These are phyloP conservation scores for Melanostigma gelatinosum DNA, from an alignment of 2,113 vertebrate species.

Conservation along the genomic window DNA sequence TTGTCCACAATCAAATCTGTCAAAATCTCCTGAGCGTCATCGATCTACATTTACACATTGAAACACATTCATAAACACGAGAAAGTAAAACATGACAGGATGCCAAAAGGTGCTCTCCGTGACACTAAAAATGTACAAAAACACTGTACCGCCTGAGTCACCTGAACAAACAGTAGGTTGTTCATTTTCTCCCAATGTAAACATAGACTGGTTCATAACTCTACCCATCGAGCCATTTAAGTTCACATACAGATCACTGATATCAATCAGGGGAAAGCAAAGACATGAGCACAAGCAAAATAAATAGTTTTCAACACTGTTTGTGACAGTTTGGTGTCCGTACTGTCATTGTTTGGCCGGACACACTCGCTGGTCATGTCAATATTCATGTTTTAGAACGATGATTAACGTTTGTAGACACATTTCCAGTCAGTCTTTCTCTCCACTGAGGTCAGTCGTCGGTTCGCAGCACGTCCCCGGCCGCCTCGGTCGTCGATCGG, in stretches of 20 bases:
- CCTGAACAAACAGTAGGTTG: conserved; percentile 33
- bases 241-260: conserved; percentile 50
- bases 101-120: conserved; percentile 27
- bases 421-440: conserved; percentile 45
- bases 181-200: conserved; percentile 61
- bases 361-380: conserved; percentile 16
- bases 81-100: conserved; percentile 31
- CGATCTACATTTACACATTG: conserved; percentile 44
- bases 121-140: conserved; percentile 58
- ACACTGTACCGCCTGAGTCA: conserved; percentile 37
- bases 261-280: conserved; percentile 48
- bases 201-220: conserved; percentile 68
- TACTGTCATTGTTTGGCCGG: conserved; percentile 29
- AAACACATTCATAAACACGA: conserved; percentile 45
- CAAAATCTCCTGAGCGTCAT: conserved; percentile 72
- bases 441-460: conserved; percentile 70
- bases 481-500: conserved; percentile 35
- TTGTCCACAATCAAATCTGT: conserved; percentile 79
- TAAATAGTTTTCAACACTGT: conserved; percentile 66
- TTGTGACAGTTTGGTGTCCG: conserved; percentile 47
- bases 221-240: conserved; percentile 34
- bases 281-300: conserved; percentile 62
- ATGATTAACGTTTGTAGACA: conserved; percentile 29
- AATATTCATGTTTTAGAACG: conserved; percentile 4
- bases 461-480: conserved; percentile 44